phyloP scores from a whole-genome alignment of 2,888 invertebrate genomes.

The Nysson spinosus region DNA sequence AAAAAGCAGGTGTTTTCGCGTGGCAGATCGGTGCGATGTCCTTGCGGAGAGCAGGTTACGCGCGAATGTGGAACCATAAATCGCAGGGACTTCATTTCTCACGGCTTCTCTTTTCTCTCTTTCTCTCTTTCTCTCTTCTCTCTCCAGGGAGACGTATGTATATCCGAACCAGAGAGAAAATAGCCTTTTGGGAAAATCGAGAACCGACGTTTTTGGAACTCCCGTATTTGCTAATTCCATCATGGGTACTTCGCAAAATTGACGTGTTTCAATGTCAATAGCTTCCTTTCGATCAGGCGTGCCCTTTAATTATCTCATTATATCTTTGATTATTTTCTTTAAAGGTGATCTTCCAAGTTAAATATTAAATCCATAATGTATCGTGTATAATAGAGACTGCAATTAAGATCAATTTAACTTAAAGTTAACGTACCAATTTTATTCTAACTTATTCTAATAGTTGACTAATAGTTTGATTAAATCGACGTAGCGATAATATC shows the following conservation, averaged over 20 bases:
- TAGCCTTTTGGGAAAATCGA: too few relatives aligned
- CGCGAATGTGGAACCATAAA: constrained; percentile 44
- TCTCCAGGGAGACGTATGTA: constrained; percentile 35
- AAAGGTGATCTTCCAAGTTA: too few relatives aligned
- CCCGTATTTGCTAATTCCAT: neutral
- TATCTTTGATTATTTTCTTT: too few relatives aligned
- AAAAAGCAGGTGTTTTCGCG: neutral
- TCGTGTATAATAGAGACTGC: too few relatives aligned
- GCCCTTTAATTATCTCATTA: neutral
- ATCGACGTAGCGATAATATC: too few relatives aligned
- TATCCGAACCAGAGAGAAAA: too few relatives aligned
- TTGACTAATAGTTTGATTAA: too few relatives aligned
- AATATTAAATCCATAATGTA: too few relatives aligned
- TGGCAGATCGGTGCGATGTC: neutral
- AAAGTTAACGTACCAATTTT: too few relatives aligned
- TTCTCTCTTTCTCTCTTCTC: constrained; percentile 48
- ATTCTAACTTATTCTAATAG: too few relatives aligned
- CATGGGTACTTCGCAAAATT: neutral
- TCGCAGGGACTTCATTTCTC: constrained; percentile 56
- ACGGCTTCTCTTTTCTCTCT: constrained; percentile 44
- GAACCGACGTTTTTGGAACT: too few relatives aligned
- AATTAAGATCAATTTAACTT: too few relatives aligned
- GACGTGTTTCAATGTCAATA: neutral
- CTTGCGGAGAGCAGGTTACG: constrained; percentile 19
- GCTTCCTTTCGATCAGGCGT: neutral